phyloP scores from a whole-genome alignment of 2,113 vertebrate species.

The Gasterosteus nipponicus region DNA sequence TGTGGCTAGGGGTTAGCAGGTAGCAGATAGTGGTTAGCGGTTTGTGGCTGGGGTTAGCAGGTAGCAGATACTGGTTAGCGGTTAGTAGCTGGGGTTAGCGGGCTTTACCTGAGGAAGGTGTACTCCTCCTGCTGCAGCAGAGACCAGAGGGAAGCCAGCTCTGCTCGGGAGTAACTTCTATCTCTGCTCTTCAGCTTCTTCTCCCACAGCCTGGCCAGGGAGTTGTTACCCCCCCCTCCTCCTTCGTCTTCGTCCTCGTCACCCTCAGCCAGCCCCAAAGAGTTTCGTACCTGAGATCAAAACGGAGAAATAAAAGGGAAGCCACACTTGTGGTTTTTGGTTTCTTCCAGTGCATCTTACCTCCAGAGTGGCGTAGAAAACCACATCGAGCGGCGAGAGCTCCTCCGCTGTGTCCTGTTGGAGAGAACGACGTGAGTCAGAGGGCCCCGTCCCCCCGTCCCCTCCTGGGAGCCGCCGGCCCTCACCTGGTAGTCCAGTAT shows the following conservation, averaged over 20 bases:
- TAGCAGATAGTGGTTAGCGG: too few relatives aligned
- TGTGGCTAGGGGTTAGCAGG: too few relatives aligned
- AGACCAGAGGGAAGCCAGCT: constrained; percentile 92
- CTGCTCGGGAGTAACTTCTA: constrained; percentile 78
- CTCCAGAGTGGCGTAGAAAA: constrained; percentile 89
- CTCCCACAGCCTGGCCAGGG: constrained; percentile 84
- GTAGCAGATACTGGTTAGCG: too few relatives aligned
- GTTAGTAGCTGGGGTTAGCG: too few relatives aligned
- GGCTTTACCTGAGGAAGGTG: constrained; percentile 83
- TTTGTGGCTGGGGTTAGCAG: too few relatives aligned
- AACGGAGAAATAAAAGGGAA: neutral
- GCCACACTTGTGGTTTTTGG: too few relatives aligned
- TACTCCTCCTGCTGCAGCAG: constrained; percentile 97
- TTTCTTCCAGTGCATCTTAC: constrained; percentile 67
- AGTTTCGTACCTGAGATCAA: constrained; percentile 74
- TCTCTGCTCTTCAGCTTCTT: constrained; percentile 76
- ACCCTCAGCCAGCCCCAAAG: constrained; percentile 83
- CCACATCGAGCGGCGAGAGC: constrained; percentile 86
- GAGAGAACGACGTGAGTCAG: neutral
- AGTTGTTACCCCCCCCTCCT: constrained; percentile 65
- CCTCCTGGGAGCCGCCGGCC: too few relatives aligned
- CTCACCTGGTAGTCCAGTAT: constrained; percentile 83
- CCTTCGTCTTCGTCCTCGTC: constrained; percentile 38
- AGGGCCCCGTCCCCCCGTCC: too few relatives aligned
- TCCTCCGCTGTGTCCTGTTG: constrained; percentile 72